A percentile compares a stretch with the other conserved stretches of the same genome.
These are phyloP conservation scores for Drosophila sp. DNA, from an alignment of 1,140 invertebrate genomes.

Conservation along the genomic window DNA sequence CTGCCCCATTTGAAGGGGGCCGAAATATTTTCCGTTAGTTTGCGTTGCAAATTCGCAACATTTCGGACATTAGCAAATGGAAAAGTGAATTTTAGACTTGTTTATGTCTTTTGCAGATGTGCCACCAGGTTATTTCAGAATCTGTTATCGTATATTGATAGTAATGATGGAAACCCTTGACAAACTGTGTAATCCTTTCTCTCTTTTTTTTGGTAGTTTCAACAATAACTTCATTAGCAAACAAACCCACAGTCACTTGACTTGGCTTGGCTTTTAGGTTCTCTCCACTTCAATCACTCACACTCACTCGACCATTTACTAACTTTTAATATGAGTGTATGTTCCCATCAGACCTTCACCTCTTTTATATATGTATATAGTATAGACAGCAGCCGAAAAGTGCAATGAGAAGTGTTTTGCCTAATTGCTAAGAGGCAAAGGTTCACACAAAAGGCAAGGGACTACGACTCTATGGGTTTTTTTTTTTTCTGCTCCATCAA, in stretches of 20 bases:
- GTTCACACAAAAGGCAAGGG: slow-evolving; percentile 20
- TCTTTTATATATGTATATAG: slow-evolving; percentile 10
- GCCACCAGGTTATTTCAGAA: too few relatives aligned
- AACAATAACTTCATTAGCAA: slow-evolving; percentile 65
- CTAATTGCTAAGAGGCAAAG: slow-evolving; percentile 54
- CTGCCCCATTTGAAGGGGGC: not conserved
- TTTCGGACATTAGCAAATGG: not conserved
- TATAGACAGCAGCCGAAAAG: slow-evolving; percentile 40
- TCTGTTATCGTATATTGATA: too few relatives aligned
- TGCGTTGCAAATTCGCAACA: not conserved
- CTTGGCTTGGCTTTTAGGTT: slow-evolving; percentile 34
- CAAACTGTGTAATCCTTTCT: too few relatives aligned
- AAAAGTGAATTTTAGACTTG: not conserved
- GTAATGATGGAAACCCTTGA: too few relatives aligned
- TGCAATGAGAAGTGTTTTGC: slow-evolving; percentile 63
- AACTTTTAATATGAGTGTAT: slow-evolving; percentile 55
- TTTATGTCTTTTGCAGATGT: not conserved
- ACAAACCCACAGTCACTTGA: slow-evolving; percentile 45
- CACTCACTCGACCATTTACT: slow-evolving; percentile 21
- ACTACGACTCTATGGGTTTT: slow-evolving; percentile 1
- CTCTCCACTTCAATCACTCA: slow-evolving; percentile 3
- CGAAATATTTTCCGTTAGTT: not conserved
- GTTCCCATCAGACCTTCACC: slow-evolving; percentile 7
- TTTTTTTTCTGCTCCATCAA: not conserved
- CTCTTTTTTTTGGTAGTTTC: slow-evolving; percentile 37